These are phyloP conservation scores for Clanis bilineata DNA, from an alignment of 2,888 invertebrate genomes.

Conservation along the genomic window DNA sequence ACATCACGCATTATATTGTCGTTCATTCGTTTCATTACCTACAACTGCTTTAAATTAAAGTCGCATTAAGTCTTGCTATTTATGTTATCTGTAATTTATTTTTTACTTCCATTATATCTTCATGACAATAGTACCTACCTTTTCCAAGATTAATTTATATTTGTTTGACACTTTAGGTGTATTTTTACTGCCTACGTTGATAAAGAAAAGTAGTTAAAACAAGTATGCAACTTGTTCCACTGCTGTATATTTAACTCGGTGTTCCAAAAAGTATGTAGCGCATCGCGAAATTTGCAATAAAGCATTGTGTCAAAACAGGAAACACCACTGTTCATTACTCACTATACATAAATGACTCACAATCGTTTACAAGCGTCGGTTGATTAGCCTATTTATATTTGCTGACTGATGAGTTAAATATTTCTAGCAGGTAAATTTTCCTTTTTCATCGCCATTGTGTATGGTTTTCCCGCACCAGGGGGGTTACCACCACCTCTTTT, in stretches of 20 bases:
- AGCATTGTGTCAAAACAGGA: conserved; percentile 44
- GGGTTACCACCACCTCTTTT: too few relatives aligned
- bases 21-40: conserved; percentile 16
- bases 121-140: background rate
- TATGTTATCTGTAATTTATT: conserved; percentile 1
- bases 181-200: background rate
- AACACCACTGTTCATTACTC: conserved; percentile 43
- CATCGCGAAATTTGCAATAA: conserved; percentile 22
- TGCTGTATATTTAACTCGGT: background rate
- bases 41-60: conserved; percentile 12
- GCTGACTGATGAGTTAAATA: background rate
- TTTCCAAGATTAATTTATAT: background rate
- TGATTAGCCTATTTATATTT: conserved; percentile 44
- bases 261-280: background rate
- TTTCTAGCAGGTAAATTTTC: background rate
- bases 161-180: background rate
- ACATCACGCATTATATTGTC: conserved; percentile 15
- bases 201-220: background rate
- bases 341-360: conserved; percentile 45
- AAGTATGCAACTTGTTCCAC: background rate
- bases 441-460: background rate
- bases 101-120: background rate
- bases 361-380: conserved; percentile 42
- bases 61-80: background rate
- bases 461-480: background rate